Base-by-base conservation (phyloP, 2,888 invertebrate genomes). In the Latrodectus elegans region DNA sequence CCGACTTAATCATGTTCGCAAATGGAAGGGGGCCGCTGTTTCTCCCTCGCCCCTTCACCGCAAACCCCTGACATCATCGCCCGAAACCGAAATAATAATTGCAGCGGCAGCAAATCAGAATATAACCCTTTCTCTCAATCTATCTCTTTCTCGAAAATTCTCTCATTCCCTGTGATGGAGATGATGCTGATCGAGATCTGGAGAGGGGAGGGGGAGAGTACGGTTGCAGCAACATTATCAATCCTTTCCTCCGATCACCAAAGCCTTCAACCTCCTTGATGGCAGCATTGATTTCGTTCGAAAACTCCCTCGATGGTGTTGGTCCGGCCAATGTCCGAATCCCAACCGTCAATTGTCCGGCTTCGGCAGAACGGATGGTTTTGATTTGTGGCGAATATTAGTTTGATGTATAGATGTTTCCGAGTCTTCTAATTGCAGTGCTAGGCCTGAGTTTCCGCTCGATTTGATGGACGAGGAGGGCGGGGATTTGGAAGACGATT, bases 381-480 rank as follows among this genome's bases (percentile, higher is more conserved):
- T 76, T 86, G 86, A 86, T 86, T 86, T 76, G 86, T 81, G 64
- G 81, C 76, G 81, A 77, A 71, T 86, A 86, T 86, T 86, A 81
- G 86, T 86, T 81, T 86, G 86, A 86, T 86, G 86, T 81, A 86
- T 86, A 86, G 86, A 86, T 86, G 81, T 81, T 86, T 86, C 86
- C 64, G 60, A 17, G n/a, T 72, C 86, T 86, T 77, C 71, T 86
- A 86, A 86, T 86, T 86, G 80, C 86, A 76, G 86, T 55, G 76
- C 38, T 38, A 38, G 38, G 70, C 76, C 65, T 75, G 65, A 80
- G 86, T 85, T 60, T 85, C 84, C 68, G 79, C 75, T 79, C 55
- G 75, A 49, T 55, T 67, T 86, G 86, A 86, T 86, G 80, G 81
- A 81, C 81, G 86, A 76, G 67, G 65, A 52, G 81, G 86, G 86